Base-by-base conservation (phyloP, 2,797 vertebrate genomes). In the Adrianichthys oophorus region DNA sequence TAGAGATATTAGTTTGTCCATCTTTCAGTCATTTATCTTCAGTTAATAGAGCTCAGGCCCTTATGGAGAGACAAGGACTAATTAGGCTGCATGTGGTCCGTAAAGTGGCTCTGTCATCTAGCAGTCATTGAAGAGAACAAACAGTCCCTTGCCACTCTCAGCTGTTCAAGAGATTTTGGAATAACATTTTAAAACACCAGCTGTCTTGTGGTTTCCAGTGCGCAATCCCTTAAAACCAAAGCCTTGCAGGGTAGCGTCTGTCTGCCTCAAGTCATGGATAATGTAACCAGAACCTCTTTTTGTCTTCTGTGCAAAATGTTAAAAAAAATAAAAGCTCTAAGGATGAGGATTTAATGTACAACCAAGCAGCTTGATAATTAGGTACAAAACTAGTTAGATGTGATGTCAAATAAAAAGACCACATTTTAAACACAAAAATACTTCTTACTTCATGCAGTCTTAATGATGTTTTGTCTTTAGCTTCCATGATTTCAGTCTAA, bases 61-160 rank as follows among this genome's bases (percentile, higher is more conserved):
- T 79, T 79, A 78, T 84, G 81, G 68, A 86, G 80, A 78, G 63
- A 89, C 86, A 82, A 86, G 83, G 85, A 84, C 85, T 91, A 91
- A 93, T 92, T 92, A 91, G 79, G 62, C 76, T 60, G 82, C 88
- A 72, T 82, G 83, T 18, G 73, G 86, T 71, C 70, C 85, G 84
- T 85, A 92, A 92, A 92, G 91, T 91, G 84, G 84, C 78, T 92
- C 91, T 92, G 89, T 93, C 91, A 92, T 92, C 90, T 85, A 75
- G 72, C 68, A 81, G 78, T 82, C 74, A 86, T 87, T 88, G 85
- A 87, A 76, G 76, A 83, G 82, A 79, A 85, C 83, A 84, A 86
- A 72, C 72, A 73, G 78, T 80, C 85, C 76, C 82, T 80, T 72
- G 81, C 83, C 73, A 70, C 85, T 80, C 86, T 88, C 92, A 93